These are phyloP conservation scores for Benitochromis conjunctus DNA, from an alignment of 2,113 vertebrate species.

Conservation along the genomic window DNA sequence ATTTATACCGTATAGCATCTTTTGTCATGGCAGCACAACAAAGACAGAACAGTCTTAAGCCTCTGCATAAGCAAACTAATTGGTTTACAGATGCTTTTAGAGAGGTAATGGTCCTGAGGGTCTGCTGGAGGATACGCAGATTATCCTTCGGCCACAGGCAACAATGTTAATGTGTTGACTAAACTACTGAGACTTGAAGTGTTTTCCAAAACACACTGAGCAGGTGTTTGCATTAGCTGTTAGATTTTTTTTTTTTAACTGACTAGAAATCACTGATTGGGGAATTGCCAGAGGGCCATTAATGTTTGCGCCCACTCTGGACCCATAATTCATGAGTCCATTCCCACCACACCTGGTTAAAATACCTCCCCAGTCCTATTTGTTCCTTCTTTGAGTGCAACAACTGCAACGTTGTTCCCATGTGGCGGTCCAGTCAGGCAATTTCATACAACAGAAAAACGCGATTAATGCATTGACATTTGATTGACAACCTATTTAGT, in stretches of 20 bases:
- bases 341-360: neutral
- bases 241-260: neutral
- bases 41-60: conserved; percentile 6
- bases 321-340: neutral
- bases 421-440: neutral
- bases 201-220: conserved; percentile 10
- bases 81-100: conserved; percentile 48
- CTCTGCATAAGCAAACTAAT: conserved; percentile 35
- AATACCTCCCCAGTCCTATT: neutral
- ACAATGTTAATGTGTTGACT: conserved; percentile 50
- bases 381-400: neutral
- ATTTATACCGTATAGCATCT: neutral
- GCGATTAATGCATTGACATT: neutral
- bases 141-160: conserved; percentile 46
- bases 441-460: neutral
- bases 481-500: neutral
- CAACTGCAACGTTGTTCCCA: neutral
- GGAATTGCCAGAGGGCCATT: conserved; percentile 6
- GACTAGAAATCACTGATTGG: neutral
- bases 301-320: neutral
- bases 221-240: conserved; percentile 40
- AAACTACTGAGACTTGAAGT: conserved; percentile 35
- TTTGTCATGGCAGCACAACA: neutral
- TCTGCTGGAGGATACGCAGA: conserved; percentile 32
- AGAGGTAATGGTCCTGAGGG: conserved; percentile 38